These are phyloP conservation scores for Ariolimax columbianus DNA, from an alignment of 2,888 invertebrate species.

Conservation along the genomic window DNA sequence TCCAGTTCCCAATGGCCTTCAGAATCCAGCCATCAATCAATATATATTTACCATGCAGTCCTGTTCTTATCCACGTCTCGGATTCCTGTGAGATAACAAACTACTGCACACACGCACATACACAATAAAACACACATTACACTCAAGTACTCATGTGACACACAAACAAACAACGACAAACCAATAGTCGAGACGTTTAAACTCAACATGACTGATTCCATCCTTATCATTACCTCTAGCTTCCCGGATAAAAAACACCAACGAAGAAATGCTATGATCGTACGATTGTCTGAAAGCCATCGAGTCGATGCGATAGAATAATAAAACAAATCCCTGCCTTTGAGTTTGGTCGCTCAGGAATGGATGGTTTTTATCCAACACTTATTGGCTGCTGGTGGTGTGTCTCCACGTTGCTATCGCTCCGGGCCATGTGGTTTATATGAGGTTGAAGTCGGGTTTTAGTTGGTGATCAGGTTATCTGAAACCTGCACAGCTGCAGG, in stretches of 20 bases:
- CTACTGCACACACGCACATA: too few species aligned
- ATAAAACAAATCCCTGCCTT: not conserved
- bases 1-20: too few species aligned
- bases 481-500: too few species aligned
- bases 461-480: not conserved
- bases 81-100: too few species aligned
- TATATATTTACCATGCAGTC: too few species aligned
- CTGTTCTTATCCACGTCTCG: too few species aligned
- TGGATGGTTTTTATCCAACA: not conserved
- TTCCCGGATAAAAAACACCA: not conserved
- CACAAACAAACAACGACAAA: not conserved
- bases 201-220: not conserved
- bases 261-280: not conserved
- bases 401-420: not conserved
- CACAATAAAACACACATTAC: too few species aligned
- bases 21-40: too few species aligned
- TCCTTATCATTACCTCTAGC: not conserved
- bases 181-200: not conserved
- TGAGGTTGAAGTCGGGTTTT: not conserved
- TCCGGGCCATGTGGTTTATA: not conserved
- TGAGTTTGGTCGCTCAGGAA: not conserved
- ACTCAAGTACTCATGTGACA: not conserved
- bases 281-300: not conserved
- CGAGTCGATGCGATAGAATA: not conserved
- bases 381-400: not conserved